Conservation (phyloP, 2,888 invertebrate genomes). For the Schizaphis graminum region DNA sequence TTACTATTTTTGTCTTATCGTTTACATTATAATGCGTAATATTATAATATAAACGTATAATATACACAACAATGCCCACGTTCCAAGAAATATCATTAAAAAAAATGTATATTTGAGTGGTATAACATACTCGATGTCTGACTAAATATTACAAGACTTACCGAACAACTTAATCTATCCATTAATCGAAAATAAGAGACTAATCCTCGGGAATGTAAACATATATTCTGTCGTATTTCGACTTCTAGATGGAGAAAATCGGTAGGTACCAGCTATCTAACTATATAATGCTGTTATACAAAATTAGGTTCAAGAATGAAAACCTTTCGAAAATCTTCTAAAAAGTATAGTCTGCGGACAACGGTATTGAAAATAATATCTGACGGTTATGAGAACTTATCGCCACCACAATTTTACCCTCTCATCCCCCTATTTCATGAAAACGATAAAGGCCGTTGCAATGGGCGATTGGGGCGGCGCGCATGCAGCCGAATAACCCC, state of each 20-base stretch:
- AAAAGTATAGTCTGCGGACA: not conserved
- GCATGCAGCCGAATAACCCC: not conserved
- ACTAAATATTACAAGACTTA: not conserved
- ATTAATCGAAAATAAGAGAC: not conserved
- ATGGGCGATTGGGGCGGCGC: slow-evolving; percentile 10
- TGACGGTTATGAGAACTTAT: not conserved
- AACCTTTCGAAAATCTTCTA: not conserved
- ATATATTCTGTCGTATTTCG: not conserved
- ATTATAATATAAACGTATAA: not conserved
- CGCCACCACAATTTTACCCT: not conserved
- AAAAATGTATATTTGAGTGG: not conserved
- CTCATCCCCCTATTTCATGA: not conserved
- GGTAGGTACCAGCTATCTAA: not conserved
- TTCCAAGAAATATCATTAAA: not conserved
- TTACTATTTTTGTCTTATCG: not conserved
- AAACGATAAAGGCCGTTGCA: not conserved
- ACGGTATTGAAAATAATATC: not conserved
- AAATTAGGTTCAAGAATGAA: not conserved
- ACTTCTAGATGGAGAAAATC: not conserved
- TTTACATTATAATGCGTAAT: not conserved
- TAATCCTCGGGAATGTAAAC: not conserved
- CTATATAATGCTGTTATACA: not conserved
- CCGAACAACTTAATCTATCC: not conserved
- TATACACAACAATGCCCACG: not conserved
- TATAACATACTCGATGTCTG: not conserved